Evolutionary conservation across 2,888 invertebrate genomes (phyloP).

Genomic region (Prosapia bicincta): DNA sequence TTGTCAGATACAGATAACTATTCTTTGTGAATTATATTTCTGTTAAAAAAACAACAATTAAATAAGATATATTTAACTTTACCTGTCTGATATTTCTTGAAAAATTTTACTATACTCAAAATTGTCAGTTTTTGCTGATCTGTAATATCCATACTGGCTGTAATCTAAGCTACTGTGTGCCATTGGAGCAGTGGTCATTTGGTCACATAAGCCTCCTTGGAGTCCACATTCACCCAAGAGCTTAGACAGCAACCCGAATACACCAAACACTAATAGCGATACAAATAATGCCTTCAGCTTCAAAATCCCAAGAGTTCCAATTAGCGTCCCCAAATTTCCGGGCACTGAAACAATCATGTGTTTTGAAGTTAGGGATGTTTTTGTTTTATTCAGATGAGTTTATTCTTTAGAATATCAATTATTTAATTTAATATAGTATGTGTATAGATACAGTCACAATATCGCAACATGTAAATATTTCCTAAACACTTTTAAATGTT

Average conservation of each 20-base stretch:
- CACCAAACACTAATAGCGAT: conserved; percentile 31
- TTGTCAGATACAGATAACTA: too few species aligned
- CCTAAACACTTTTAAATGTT: too few species aligned
- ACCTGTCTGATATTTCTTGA: background rate
- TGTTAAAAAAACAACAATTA: too few species aligned
- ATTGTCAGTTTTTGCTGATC: background rate
- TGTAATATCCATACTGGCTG: background rate
- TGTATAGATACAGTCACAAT: too few species aligned
- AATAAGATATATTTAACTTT: too few species aligned
- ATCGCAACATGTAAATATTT: too few species aligned
- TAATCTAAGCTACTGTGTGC: background rate
- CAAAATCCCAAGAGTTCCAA: conserved; percentile 31
- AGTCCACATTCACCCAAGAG: conserved; percentile 18
- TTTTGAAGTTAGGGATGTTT: too few species aligned
- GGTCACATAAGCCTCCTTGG: conserved; percentile 3
- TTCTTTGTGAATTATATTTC: too few species aligned
- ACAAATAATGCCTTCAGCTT: conserved; percentile 35
- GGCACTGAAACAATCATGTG: conserved; percentile 11
- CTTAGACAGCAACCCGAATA: conserved; percentile 32
- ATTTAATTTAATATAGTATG: too few species aligned
- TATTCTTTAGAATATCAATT: too few species aligned
- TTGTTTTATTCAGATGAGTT: too few species aligned
- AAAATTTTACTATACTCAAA: background rate
- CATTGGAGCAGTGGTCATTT: background rate
- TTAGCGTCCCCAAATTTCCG: conserved; percentile 10